Conservation (phyloP, 35 echinoderm and acorn worm species). For the Lytechinus variegatus region DNA sequence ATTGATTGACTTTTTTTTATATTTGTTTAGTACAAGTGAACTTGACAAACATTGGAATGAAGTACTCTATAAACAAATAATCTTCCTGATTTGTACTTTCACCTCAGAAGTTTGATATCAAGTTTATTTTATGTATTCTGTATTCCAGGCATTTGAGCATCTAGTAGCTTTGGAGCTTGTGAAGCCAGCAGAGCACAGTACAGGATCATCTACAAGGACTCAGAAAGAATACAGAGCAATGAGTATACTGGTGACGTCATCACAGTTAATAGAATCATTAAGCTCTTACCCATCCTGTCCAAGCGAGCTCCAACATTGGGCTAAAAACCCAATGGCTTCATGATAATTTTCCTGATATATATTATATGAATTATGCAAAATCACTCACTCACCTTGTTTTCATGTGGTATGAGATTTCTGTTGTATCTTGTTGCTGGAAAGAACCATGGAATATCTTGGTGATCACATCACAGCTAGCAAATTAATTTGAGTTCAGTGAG, state of each 20-base stretch:
- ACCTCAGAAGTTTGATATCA: background rate
- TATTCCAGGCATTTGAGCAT: constrained; percentile 94
- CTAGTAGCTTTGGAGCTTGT: constrained; percentile 86
- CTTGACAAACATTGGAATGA: no score
- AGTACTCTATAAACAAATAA: no score
- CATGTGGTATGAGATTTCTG: background rate
- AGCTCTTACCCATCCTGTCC: constrained; percentile 82
- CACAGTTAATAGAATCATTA: constrained; percentile 72
- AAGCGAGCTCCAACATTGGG: constrained; percentile 89
- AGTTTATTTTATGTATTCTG: background rate
- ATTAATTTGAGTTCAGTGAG: no score
- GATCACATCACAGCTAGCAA: no score
- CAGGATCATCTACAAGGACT: constrained; percentile 57
- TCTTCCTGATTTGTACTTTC: background rate
- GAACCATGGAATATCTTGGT: no score
- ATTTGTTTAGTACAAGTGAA: no score
- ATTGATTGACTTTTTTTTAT: no score
- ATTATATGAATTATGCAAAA: background rate
- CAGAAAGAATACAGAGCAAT: constrained; percentile 95
- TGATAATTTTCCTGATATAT: background rate
- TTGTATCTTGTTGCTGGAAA: background rate
- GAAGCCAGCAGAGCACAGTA: constrained; percentile 64
- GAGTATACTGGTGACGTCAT: constrained; percentile 74
- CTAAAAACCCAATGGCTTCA: constrained; percentile 60
- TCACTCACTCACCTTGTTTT: background rate